Evolutionary conservation across 1,140 invertebrate species (phyloP), one percentile per base, ranked within the genome.

Genomic region (Reticulitermes speratus): DNA sequence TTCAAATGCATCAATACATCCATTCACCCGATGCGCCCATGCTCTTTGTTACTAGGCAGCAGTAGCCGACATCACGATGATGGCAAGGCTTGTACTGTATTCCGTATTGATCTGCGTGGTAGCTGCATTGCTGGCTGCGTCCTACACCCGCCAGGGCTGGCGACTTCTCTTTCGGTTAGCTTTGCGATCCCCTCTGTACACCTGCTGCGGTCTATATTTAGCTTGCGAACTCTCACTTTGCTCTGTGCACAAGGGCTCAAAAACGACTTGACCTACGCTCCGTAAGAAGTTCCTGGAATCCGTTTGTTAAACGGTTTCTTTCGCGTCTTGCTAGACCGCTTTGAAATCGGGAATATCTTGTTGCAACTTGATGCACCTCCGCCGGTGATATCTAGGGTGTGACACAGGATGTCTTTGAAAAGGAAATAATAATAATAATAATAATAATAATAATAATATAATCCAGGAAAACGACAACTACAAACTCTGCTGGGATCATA

Each of bases 41-140:
- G 14, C 55, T 14, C 9, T 65, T 30, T 6, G 25, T 14, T 25
- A 12, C 25, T 14, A 25, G 65, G 25, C 65, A 8, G 65, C n/a
- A 25, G 25, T 7, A 2, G 21, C 55, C 55, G 14, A 59, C 55
- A 6, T 19, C 14, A 14, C 59, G 59, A 19, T 16, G 9, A 48
- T 48, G 45, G 45, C 45, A 48, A 3, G 45, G 45, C 52, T 0
- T 55, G 19, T 55, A 55, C 65, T 0, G 65, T 75, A 75, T 12
- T n/a, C 65, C 8, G 65, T 75, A 75, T 75, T 75, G 65, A 75
- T 75, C n/a, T 75, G 65, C 65, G 25, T 75, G 65, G 65, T 75
- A 75, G 65, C 65, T 75, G 65, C 65, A 75, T 75, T 75, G 65
- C 65, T 75, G 65, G 65, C 65, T 75, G 65, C 65, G n/a, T 75